Evolutionary conservation across 2,888 invertebrate genomes (phyloP), one percentile per base, ranked within the genome.

Genomic region (Smittia sp.): DNA sequence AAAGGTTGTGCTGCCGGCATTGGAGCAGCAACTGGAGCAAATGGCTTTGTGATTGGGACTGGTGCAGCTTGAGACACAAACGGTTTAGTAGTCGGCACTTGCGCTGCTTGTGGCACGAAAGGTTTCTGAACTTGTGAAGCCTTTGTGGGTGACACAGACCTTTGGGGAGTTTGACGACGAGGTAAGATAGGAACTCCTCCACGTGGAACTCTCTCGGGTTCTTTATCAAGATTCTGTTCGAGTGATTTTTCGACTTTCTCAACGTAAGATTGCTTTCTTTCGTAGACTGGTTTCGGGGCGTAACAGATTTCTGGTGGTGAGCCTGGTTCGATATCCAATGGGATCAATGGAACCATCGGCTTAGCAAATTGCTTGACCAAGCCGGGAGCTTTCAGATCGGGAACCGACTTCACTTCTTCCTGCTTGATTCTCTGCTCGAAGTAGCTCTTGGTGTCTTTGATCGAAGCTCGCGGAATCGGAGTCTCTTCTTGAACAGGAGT

Each of bases 301-400:
- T 85, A 90, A 54, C 85, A 87, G 7, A 90, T 87, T 81, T 89
- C 88, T 15, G 89, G 89, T 1, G 89, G 88, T 11, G 88, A 84
- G 2, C 89, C 90, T 0, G 89, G 89, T 78, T 88, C 85, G n/a
- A 89, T 78, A 6, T 54, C 62, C 13, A 72, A 62, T 76, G 83
- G 81, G 2, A 87, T 81, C 76, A 85, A 85, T 76, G 84, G 80
- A 7, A 84, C 79, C 38, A 83, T 82, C 77, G 83, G 81, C 76
- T 83, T 83, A 9, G 81, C 80, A 18, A 83, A 81, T 76, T 82
- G 79, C 46, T 80, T 84, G 0, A 85, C 85, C 58, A 86, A 77
- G 69, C 81, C 80, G 0, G 85, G 85, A 1, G 86, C 84, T 76
- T 84, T 84, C 0, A 86, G 76, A 24, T 84, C 83, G 1, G 78